Percentiles rank a stretch among this genome's conserved stretches.
Evolutionary conservation across 1,140 invertebrate species (phyloP).

Genomic region (Drosophila elegans): DNA sequence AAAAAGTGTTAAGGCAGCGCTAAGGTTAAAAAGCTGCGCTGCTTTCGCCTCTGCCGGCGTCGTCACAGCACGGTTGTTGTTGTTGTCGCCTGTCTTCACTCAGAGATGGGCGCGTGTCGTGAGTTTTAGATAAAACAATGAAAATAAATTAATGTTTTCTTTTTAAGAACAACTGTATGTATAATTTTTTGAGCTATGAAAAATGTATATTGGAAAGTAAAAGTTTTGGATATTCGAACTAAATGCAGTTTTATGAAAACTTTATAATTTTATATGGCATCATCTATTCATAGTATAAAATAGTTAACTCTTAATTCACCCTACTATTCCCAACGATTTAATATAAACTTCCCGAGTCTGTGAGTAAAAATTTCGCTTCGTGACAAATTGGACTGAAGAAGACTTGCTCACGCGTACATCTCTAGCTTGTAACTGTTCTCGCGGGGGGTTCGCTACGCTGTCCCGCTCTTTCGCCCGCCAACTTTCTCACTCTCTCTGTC

Average conservation of each 20-base stretch:
- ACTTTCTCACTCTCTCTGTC: constrained; percentile 16
- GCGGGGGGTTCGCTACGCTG: constrained; percentile 29
- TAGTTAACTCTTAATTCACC: too few relatives aligned
- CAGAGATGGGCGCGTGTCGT: constrained; percentile 16
- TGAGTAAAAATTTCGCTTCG: neutral
- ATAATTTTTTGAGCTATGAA: too few relatives aligned
- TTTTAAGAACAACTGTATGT: too few relatives aligned
- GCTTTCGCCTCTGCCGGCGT: constrained; percentile 22
- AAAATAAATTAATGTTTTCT: too few relatives aligned
- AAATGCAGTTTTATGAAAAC: too few relatives aligned
- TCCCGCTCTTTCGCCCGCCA: constrained; percentile 29
- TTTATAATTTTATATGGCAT: too few relatives aligned
- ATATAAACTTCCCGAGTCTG: neutral
- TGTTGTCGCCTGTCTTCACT: constrained; percentile 29
- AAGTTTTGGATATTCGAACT: too few relatives aligned
- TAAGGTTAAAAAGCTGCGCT: constrained; percentile 73
- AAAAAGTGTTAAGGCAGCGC: constrained; percentile 56
- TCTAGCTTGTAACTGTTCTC: constrained; percentile 40
- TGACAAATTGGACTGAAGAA: neutral
- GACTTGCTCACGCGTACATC: constrained; percentile 7
- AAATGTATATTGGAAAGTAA: too few relatives aligned
- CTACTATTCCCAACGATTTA: too few relatives aligned
- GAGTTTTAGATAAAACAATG: neutral
- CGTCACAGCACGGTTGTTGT: constrained; percentile 26
- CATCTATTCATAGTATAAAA: too few relatives aligned